Evolutionary conservation across 2,888 invertebrate genomes (phyloP), one percentile per base, ranked within the genome.

Genomic region (Ptychoptera contaminata): DNA sequence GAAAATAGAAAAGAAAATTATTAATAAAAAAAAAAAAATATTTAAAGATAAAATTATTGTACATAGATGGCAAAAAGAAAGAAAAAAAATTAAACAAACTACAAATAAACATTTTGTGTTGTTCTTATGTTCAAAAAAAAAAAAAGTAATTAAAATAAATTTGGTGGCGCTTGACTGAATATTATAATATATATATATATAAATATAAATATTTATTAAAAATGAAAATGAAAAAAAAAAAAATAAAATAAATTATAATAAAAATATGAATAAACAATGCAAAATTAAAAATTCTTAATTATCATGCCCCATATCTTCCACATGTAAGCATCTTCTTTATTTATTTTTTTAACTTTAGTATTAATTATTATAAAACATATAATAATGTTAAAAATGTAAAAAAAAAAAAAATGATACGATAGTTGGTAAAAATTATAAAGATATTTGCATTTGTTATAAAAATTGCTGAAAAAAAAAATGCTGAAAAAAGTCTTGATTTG

Each of bases 51-150:
- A 32, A 32, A 7, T 32, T 7, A 32, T 9, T 32, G 9, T 32
- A 32, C 32, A 32, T 11, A 32, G 11, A 32, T 11, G 32, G 2
- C 3, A 32, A 32, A 9, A 30, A 30, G 9, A 30, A 30, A 30
- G 9, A 8, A 30, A 30, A 9, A 32, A 32, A n/a, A n/a, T 32
- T 32, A 37, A 36, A 43, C n/a, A 16, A 36, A 12, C 15, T 23
- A 16, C 32, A 32, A 32, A 32, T 7, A 32, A 32, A 32, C 4
- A 7, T 23, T 23, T 23, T 23, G 23, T 23, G 23, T 23, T 23
- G 23, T 23, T 23, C 23, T 23, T 23, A 23, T 23, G 23, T 46
- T 46, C 29, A 46, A 32, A 40, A 40, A 15, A 31, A 23, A 38
- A 38, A 37, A 5, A 37, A 37, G 12, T 37, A 16, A 37, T 37